Percentiles rank a stretch among this genome's conserved stretches.
Conservation (phyloP, 2,888 invertebrate species). For the Acanthoscelides obtectus region DNA sequence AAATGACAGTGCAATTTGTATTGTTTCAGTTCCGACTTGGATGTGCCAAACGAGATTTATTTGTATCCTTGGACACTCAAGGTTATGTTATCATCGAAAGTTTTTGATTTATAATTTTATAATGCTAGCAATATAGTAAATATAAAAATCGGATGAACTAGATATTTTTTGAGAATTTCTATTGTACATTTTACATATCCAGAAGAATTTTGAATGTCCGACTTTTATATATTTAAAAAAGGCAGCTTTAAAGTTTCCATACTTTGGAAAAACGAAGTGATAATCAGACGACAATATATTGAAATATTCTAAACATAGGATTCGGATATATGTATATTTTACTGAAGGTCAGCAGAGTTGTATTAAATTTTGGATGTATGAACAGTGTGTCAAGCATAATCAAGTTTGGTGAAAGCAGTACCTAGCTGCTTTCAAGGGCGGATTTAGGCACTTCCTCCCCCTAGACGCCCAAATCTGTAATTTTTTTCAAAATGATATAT, state of each 20-base stretch:
- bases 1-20: background rate
- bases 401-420: too few relatives aligned
- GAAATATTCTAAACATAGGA: background rate
- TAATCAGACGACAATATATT: conserved; percentile 31
- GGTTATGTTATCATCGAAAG: background rate
- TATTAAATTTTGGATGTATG: background rate
- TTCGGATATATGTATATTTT: background rate
- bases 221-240: conserved; percentile 14
- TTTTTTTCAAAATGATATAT: too few relatives aligned
- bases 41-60: background rate
- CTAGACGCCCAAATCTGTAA: too few relatives aligned
- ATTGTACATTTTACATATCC: background rate
- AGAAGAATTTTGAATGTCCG: conserved; percentile 7
- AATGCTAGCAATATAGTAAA: background rate
- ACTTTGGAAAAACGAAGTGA: conserved; percentile 24
- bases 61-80: background rate
- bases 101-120: background rate
- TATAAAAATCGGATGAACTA: background rate
- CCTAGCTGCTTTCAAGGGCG: too few relatives aligned
- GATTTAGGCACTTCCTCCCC: too few relatives aligned
- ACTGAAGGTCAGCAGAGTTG: background rate
- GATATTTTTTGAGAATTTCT: background rate
- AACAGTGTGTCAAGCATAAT: background rate
- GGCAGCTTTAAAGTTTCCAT: conserved; percentile 39
- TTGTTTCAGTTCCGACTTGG: background rate